Base-by-base conservation (phyloP, 2,113 vertebrate genomes). In the Thomomys bottae region DNA sequence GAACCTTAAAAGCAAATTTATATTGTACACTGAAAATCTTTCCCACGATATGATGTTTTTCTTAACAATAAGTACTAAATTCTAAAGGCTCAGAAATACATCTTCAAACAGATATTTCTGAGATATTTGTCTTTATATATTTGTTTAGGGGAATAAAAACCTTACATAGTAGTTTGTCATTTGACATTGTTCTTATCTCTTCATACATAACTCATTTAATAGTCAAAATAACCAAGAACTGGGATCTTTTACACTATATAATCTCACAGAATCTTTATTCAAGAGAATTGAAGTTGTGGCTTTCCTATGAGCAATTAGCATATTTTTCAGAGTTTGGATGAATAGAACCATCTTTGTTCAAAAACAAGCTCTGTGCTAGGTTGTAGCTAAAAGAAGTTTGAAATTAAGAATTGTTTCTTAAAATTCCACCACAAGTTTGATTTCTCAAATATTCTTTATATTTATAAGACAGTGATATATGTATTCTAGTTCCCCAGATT, bases 391-490 rank as follows among this genome's bases (percentile, higher is more conserved):
- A 24, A 72, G 18, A 75, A 68, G 63, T 75, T 81, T 63, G 4
- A 72, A 71, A 76, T 42, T 75, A n/a, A 71, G 59, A 78, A 30
- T 30, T 66, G 24, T 80, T 68, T 21, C 2, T 67, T 34, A 42
- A 14, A 78, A 68, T 84, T 80, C 18, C 42, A 5, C 2, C 32
- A 66, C n/a, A 70, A 78, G 8, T 30, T 88, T 70, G 32, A 77
- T 6, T 23, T 82, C 49, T 54, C 49, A 54, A 54, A 15, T 17
- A 17, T 42, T 38, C 17, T 94, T 86, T 87, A 70, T 28, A 84
- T 24, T 79, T 87, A 26, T 79, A 36, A 54, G 49, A 89, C 83
- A 77, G 30, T 83, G 6, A 84, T 11, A 75, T 78, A 79, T 86
- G 49, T 38, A 10, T 76, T 30, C 38, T 38, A 3, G 21, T 64